Evolutionary conservation across 2,113 vertebrate genomes (phyloP).

Genomic region (Sylvilagus bachmani): DNA sequence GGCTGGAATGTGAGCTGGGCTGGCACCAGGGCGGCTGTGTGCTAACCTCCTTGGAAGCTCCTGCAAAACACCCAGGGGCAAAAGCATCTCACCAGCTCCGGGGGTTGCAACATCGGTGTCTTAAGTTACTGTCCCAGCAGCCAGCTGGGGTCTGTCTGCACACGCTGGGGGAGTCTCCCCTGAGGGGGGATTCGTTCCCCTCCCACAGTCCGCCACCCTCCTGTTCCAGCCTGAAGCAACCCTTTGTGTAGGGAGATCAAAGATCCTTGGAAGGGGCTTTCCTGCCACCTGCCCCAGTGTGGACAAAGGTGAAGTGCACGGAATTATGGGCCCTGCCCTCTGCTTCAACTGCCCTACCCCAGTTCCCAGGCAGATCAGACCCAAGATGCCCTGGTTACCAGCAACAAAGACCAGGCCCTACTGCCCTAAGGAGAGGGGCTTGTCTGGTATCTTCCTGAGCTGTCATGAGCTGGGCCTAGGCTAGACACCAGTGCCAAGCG

Average conservation of each 20-base stretch:
- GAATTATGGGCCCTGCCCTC: not conserved
- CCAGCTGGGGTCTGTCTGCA: not conserved
- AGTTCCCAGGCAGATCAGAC: not conserved
- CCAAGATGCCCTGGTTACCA: not conserved
- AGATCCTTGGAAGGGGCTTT: slow-evolving; percentile 30
- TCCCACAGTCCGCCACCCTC: not conserved
- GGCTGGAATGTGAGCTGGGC: not conserved
- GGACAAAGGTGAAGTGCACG: not conserved
- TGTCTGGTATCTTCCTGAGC: not conserved
- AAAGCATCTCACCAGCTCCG: not conserved
- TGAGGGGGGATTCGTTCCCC: not conserved
- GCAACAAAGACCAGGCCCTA: not conserved
- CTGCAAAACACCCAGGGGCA: not conserved
- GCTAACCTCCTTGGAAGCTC: not conserved
- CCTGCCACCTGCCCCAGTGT: not conserved
- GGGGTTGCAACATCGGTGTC: not conserved
- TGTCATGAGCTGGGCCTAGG: not conserved
- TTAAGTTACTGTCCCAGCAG: not conserved
- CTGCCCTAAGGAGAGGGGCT: not conserved
- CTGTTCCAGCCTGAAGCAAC: not conserved
- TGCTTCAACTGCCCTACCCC: not conserved
- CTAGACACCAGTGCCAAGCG: not conserved
- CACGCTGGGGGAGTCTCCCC: not conserved
- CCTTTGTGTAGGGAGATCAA: not conserved
- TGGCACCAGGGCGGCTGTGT: not conserved